Conservation (phyloP, 2,113 vertebrate species). For the Athene cunicularia region DNA sequence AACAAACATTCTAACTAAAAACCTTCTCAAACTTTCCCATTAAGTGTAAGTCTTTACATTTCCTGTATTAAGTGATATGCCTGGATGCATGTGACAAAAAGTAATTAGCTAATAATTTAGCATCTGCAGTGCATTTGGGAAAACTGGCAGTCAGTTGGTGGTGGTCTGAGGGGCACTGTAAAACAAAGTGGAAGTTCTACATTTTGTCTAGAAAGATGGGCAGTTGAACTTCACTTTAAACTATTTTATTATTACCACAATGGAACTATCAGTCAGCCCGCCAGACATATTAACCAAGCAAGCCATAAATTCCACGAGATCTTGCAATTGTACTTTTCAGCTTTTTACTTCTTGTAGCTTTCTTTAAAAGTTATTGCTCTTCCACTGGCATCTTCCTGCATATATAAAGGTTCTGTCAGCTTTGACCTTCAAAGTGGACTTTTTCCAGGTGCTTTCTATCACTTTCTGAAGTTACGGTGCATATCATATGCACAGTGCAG, state of each 20-base stretch:
- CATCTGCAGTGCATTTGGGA: background rate
- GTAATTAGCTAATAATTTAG: conserved; percentile 58
- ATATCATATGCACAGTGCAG: background rate
- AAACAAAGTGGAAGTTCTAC: conserved; percentile 18
- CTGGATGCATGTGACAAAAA: conserved; percentile 11
- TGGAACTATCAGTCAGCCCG: conserved; percentile 39
- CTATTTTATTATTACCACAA: conserved; percentile 28
- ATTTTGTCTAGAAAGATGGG: conserved; percentile 50
- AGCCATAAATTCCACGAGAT: conserved; percentile 35
- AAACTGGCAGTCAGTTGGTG: background rate
- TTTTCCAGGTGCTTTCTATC: conserved; percentile 17
- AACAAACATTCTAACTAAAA: background rate
- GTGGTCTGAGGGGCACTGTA: conserved; percentile 7
- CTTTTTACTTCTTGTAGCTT: conserved; percentile 28
- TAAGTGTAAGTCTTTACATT: background rate
- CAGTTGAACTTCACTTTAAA: conserved; percentile 45
- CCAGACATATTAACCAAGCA: conserved; percentile 47
- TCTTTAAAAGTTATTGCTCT: conserved; percentile 44
- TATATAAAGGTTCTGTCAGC: conserved; percentile 39
- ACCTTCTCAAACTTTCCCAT: background rate
- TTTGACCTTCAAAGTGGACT: conserved; percentile 44
- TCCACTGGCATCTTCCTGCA: background rate
- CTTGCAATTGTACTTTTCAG: conserved; percentile 15
- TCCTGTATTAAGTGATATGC: background rate
- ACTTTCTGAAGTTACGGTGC: conserved; percentile 11